Evolutionary conservation across 2,888 invertebrate species (phyloP), one percentile per base, ranked within the genome.

Genomic region (Drosophila barbarae): DNA sequence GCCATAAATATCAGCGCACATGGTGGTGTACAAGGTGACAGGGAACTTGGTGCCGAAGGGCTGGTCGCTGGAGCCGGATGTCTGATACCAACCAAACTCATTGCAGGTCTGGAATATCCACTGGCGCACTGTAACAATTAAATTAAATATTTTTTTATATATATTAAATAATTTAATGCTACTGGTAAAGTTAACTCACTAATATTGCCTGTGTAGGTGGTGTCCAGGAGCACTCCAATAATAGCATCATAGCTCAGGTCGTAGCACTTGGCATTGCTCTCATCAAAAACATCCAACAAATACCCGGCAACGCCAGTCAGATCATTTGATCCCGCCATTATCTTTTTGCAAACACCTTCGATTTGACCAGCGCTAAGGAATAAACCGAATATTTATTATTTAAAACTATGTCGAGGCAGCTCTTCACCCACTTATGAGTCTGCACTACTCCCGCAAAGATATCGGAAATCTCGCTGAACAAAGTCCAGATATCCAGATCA

Each of bases 101-200:
- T 93, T 93, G 88, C 97, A 97, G 0, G 95, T 95, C 89, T 96
- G 96, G 87, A 94, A 95, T 0, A 91, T 91, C 96, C 96, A 96
- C 65, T 93, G 92, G 1, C 95, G 92, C 80, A 84, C 88, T 88
- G 38, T 21, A 36, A 2, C 3, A 3, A 10, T 10, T 13, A 18
- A 35, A 32, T 8, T 8, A 2, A n/a, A 12, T 23, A 26, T 13
- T n/a, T 6, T 4, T n/a, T 26, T 1, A 44, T 10, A 28, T 42
- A 18, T 18, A 5, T 18, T 5, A 13, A 18, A 6, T 4, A 15
- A 4, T 12, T 26, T 6, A 9, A 28, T 7, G 13, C 2, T 13
- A n/a, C 12, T 26, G 2, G 0, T 39, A 5, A 23, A 8, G 7
- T 26, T 9, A 0, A 78, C 85, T 81, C 71, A 88, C 88, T 82